Evolutionary conservation across 2,113 vertebrate species (phyloP).

Genomic region (Scolopax mira): DNA sequence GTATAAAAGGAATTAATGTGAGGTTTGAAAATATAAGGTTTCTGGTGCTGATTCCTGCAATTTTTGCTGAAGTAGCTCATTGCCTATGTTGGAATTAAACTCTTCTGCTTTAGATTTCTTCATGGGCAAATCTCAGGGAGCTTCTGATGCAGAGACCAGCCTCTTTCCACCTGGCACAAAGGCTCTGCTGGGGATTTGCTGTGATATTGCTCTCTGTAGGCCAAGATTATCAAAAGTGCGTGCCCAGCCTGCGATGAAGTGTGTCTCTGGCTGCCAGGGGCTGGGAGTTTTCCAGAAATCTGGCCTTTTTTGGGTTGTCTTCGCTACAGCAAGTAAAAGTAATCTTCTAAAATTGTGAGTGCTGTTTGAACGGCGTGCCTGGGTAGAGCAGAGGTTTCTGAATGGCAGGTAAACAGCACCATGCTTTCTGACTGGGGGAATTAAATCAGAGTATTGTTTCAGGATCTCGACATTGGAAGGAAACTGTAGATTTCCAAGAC

Average conservation of each 20-base stretch:
- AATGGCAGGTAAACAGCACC: background rate
- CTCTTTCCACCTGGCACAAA: background rate
- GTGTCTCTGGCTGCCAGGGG: background rate
- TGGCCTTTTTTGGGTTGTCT: background rate
- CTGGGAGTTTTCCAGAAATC: background rate
- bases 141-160: fast-evolving
- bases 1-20: background rate
- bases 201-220: background rate
- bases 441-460: no score
- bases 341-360: background rate
- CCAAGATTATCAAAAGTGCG: background rate
- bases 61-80: background rate
- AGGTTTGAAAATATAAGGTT: background rate
- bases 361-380: background rate
- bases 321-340: background rate
- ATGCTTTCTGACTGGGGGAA: background rate
- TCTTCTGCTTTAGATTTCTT: background rate
- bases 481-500: background rate
- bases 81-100: background rate
- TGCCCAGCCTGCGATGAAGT: background rate
- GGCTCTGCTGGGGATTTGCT: background rate
- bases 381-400: background rate
- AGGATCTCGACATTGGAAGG: background rate
- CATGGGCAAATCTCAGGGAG: background rate
- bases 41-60: background rate